Percentiles rank a stretch among this genome's conserved stretches.
phyloP scores from a whole-genome alignment of 2,888 invertebrate species.

The Tolmerus cingulatus region DNA sequence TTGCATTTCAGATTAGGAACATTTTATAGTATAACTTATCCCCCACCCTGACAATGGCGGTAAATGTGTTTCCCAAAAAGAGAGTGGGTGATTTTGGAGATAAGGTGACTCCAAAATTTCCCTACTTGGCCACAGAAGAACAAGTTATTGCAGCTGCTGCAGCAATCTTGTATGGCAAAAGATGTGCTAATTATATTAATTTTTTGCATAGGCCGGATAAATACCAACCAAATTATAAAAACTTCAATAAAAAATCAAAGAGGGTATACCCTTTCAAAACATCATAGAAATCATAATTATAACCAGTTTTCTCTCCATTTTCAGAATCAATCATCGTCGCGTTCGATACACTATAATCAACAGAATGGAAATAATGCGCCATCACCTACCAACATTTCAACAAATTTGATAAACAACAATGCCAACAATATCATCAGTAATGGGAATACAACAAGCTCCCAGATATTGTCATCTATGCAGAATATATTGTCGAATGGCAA shows the following conservation, averaged over 20 bases:
- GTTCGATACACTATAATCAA: conserved; percentile 47
- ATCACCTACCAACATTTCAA: conserved; percentile 25
- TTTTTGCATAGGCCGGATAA: neutral
- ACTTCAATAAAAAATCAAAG: neutral
- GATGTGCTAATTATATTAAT: neutral
- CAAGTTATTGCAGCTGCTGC: conserved; percentile 10
- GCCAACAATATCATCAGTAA: conserved; percentile 21
- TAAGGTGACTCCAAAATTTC: neutral
- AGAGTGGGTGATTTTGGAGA: neutral
- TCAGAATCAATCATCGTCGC: conserved; percentile 51
- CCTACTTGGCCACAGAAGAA: neutral
- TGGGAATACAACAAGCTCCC: neutral
- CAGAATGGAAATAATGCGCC: conserved; percentile 39
- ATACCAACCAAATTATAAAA: neutral
- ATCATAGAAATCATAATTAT: neutral
- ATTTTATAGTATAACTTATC: neutral
- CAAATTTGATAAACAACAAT: conserved; percentile 35
- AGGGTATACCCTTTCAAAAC: neutral
- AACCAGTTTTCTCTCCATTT: conserved; percentile 35
- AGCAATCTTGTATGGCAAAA: neutral
- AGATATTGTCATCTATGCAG: conserved; percentile 4
- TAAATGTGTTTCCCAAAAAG: conserved; percentile 3
- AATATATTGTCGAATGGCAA: neutral
- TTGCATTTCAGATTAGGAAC: neutral
- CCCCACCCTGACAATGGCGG: neutral